phyloP scores from a whole-genome alignment of 2,888 invertebrate genomes.

The Hyposoter didymator region DNA sequence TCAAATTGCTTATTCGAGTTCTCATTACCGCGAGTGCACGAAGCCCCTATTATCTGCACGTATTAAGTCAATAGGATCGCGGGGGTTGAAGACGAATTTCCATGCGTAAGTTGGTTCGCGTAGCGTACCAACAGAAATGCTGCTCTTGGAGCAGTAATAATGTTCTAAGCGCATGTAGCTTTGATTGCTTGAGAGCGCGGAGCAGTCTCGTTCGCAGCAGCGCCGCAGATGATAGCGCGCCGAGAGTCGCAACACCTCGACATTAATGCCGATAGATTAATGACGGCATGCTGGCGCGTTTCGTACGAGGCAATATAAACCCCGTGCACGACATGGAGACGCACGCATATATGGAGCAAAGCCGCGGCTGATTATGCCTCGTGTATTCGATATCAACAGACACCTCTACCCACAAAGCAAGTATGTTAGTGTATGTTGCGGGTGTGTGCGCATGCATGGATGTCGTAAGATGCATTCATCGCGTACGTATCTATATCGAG shows the following conservation, averaged over 20 bases:
- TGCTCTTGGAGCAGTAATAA: neutral
- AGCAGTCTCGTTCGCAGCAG: neutral
- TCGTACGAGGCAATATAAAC: constrained; percentile 31
- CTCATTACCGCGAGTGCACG: neutral
- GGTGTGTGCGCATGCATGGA: neutral
- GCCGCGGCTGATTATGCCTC: constrained; percentile 7
- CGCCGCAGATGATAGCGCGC: constrained; percentile 8
- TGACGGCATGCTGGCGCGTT: constrained; percentile 51
- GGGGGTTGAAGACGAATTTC: neutral
- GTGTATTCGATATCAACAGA: constrained; percentile 9
- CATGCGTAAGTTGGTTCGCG: neutral
- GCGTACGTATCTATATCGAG: constrained; percentile 27
- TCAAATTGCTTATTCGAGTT: neutral
- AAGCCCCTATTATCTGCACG: neutral
- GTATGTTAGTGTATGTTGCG: neutral
- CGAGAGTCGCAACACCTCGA: constrained; percentile 56
- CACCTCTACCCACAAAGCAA: neutral
- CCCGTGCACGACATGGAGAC: constrained; percentile 34
- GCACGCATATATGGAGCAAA: constrained; percentile 45
- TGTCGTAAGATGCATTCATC: constrained; percentile 1
- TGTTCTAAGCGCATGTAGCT: constrained; percentile 16
- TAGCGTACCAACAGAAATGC: neutral
- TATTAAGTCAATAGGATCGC: neutral
- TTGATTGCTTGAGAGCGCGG: constrained; percentile 53
- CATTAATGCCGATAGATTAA: constrained; percentile 68